Evolutionary conservation across 2,888 invertebrate genomes (phyloP), one percentile per base, ranked within the genome.

Genomic region (Nomada fabriciana): DNA sequence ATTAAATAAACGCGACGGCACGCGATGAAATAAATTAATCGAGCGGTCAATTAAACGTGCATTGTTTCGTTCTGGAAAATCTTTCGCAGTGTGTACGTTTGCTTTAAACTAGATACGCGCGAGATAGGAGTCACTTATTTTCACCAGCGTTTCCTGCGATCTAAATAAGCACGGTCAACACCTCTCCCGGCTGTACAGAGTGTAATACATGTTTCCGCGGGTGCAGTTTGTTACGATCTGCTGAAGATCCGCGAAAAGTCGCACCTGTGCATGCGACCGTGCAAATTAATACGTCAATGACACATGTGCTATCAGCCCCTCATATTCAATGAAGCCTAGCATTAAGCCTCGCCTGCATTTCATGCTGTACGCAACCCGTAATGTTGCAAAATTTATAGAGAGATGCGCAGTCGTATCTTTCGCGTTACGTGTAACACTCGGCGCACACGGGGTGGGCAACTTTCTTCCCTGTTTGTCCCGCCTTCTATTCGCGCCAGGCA

Each of bases 261-360:
- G 70, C 80, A 83, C 67, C 80, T 83, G 76, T 50, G 73, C 72
- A 64, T 42, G 59, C 70, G 47, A 63, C 13, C 60, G 25, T 43
- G 43, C 65, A 55, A 85, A 87, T 87, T 87, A 87, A 85, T 81
- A 71, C 64, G 70, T 73, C 83, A 75, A 76, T 69, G 63, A 71
- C 57, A 61, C 70, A 73, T 69, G 55, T 13, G 53, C 79, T 79
- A 87, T 74, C 75, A 76, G 77, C 60, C 71, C 69, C 74, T 13
- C 79, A 23, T 55, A 72, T 73, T 64, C 80, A 69, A 77, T 76
- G 69, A 68, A 47, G 20, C 36, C 61, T 25, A 47, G 72, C 76
- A 73, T 80, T 83, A 86, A 86, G 71, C 71, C 61, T 52, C 36
- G 25, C 59, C 29, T 36, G 53, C 60, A 76, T 68, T 76, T 80